phyloP scores from a whole-genome alignment of 2,888 invertebrate genomes.

The Amaurobius ferox region DNA sequence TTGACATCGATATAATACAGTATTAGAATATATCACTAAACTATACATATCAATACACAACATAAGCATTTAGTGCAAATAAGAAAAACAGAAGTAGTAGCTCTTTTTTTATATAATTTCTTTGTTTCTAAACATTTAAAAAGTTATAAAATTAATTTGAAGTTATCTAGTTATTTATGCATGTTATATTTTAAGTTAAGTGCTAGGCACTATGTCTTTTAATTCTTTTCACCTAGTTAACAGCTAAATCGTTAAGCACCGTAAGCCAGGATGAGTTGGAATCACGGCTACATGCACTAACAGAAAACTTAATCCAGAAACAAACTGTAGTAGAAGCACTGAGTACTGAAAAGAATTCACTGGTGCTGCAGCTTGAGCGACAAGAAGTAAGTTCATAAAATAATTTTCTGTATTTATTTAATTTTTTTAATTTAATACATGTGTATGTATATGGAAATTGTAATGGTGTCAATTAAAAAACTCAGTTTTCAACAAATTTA shows the following conservation, averaged over 20 bases:
- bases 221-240: conserved; percentile 73
- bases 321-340: conserved; percentile 90
- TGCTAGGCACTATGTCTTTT: too few relatives aligned
- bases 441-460: too few relatives aligned
- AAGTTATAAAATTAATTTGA: not conserved
- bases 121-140: too few relatives aligned
- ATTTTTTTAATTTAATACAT: too few relatives aligned
- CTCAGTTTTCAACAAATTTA: too few relatives aligned
- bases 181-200: too few relatives aligned
- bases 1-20: too few relatives aligned
- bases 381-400: conserved; percentile 84
- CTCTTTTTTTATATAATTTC: not conserved
- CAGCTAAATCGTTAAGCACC: conserved; percentile 75
- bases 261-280: conserved; percentile 79
- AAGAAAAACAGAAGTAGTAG: not conserved
- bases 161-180: not conserved
- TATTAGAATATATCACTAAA: too few relatives aligned
- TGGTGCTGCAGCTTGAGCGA: conserved; percentile 89
- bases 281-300: conserved; percentile 81
- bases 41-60: too few relatives aligned
- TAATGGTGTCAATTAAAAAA: too few relatives aligned
- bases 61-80: too few relatives aligned
- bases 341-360: conserved; percentile 90
- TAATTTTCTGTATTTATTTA: not conserved
- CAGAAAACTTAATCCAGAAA: conserved; percentile 89